Evolutionary conservation across 2,797 vertebrate genomes (phyloP).

Genomic region (Astyanax mexicanus): DNA sequence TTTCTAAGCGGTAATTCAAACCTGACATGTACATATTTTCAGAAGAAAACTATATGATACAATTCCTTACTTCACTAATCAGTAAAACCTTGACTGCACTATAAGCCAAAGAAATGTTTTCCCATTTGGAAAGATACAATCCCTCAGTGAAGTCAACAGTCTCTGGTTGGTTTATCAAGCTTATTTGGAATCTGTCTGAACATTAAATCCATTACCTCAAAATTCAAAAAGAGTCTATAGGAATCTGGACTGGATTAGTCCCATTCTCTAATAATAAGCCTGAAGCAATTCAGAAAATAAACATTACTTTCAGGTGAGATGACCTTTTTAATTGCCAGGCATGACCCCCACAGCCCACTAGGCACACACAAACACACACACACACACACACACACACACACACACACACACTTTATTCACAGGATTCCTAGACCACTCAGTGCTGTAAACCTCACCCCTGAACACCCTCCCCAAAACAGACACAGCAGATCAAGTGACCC

Average conservation of each 20-base stretch:
- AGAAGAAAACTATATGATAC: too few species aligned
- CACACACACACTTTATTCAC: conserved; percentile 57
- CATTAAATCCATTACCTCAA: too few species aligned
- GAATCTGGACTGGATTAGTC: too few species aligned
- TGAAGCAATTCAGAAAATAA: conserved; percentile 22
- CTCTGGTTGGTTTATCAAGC: neutral
- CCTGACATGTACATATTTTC: too few species aligned
- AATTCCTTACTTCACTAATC: neutral
- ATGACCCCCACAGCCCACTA: conserved; percentile 3
- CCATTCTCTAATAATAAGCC: conserved; percentile 3
- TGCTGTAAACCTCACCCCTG: conserved; percentile 52
- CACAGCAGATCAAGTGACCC: conserved; percentile 72
- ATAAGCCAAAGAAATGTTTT: too few species aligned
- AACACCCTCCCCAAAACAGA: conserved; percentile 42
- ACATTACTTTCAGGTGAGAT: conserved; percentile 12
- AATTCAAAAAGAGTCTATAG: too few species aligned
- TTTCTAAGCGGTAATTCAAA: too few species aligned
- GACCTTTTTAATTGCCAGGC: conserved; percentile 16
- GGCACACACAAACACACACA: conserved; percentile 8
- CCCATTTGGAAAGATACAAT: neutral
- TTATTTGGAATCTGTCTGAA: neutral
- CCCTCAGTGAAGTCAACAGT: neutral
- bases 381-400: conserved; percentile 20
- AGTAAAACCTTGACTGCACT: neutral
- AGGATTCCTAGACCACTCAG: conserved; percentile 53